phyloP scores from a whole-genome alignment of 2,113 vertebrate species.

The Microtus ochrogaster region DNA sequence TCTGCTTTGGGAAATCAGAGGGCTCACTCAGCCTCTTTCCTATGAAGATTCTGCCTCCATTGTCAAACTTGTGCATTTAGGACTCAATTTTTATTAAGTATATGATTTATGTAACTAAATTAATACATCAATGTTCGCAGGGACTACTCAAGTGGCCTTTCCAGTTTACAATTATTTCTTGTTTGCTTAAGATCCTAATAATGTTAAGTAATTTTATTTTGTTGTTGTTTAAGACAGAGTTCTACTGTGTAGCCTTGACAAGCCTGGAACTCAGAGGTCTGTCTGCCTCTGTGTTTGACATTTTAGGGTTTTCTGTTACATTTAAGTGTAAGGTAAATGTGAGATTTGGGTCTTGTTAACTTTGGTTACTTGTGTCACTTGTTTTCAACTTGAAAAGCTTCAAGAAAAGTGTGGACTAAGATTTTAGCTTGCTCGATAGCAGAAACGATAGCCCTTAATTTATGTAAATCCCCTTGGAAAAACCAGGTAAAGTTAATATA shows the following conservation, averaged over 20 bases:
- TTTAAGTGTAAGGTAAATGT: neutral
- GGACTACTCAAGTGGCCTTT: slow-evolving; percentile 8
- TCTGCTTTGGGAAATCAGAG: slow-evolving; percentile 2
- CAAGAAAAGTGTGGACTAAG: slow-evolving; percentile 14
- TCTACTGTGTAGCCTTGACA: neutral
- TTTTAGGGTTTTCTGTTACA: slow-evolving; percentile 1
- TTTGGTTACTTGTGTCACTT: slow-evolving; percentile 38
- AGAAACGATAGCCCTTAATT: slow-evolving; percentile 27
- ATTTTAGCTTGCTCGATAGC: neutral
- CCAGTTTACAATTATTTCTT: neutral
- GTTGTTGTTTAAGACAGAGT: neutral
- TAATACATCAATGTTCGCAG: neutral
- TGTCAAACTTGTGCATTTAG: slow-evolving; percentile 8
- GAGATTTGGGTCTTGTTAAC: slow-evolving; percentile 28
- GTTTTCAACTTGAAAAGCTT: slow-evolving; percentile 48
- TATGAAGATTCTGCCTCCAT: neutral
- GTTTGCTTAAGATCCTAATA: slow-evolving; percentile 36
- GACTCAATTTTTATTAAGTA: slow-evolving; percentile 30
- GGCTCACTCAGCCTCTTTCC: neutral
- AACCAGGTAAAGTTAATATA: neutral
- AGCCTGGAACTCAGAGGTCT: neutral
- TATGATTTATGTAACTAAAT: neutral
- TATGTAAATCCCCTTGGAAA: slow-evolving; percentile 20
- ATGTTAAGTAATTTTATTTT: slow-evolving; percentile 40
- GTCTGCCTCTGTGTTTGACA: neutral